phyloP scores from a whole-genome alignment of 2,888 invertebrate genomes.

The Fragum sueziense region DNA sequence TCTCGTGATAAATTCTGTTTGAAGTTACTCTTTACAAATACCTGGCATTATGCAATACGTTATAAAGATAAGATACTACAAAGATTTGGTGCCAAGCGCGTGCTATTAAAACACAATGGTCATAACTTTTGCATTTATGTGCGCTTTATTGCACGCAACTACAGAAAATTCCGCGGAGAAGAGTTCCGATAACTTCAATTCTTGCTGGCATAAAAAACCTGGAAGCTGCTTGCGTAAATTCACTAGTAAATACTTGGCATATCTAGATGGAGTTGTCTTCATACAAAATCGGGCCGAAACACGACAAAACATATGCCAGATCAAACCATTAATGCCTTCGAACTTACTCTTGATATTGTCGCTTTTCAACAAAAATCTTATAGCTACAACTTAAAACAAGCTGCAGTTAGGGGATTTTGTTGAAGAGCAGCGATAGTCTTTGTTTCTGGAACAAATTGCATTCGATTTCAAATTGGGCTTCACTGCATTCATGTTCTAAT shows the following conservation, averaged over 20 bases:
- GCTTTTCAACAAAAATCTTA: too few relatives aligned
- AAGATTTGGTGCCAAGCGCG: not conserved
- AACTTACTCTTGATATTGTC: too few relatives aligned
- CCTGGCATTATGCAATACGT: not conserved
- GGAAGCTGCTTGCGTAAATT: slow-evolving; percentile 26
- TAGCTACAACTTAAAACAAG: too few relatives aligned
- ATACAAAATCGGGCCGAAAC: not conserved
- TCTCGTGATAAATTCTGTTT: not conserved
- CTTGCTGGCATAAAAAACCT: slow-evolving; percentile 16
- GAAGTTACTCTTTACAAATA: not conserved
- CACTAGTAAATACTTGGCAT: slow-evolving; percentile 27
- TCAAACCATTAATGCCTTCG: too few relatives aligned
- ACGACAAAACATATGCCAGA: too few relatives aligned
- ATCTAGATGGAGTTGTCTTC: slow-evolving; percentile 7
- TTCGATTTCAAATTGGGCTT: too few relatives aligned
- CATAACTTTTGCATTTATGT: not conserved
- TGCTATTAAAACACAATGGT: not conserved
- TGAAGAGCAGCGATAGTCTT: too few relatives aligned
- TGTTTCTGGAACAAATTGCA: too few relatives aligned
- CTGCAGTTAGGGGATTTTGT: too few relatives aligned
- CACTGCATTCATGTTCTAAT: too few relatives aligned
- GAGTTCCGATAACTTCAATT: not conserved
- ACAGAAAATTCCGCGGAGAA: not conserved
- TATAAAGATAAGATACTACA: not conserved
- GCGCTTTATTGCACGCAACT: not conserved